A percentile compares a stretch with the other conserved stretches of the same genome.
Evolutionary conservation across 2,113 vertebrate genomes (phyloP).

Genomic region (Paralichthys olivaceus): DNA sequence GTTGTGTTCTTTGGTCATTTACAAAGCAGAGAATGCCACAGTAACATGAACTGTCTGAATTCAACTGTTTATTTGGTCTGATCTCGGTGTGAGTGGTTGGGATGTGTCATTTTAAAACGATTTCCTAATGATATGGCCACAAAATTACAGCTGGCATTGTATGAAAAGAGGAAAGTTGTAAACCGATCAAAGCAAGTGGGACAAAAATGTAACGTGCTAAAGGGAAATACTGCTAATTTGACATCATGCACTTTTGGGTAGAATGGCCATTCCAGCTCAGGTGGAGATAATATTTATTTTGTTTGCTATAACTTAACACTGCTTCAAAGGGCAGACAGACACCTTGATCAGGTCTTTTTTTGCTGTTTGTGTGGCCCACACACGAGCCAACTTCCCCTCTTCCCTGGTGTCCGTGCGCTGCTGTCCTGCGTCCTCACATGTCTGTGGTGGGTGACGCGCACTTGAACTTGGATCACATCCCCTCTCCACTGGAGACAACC

Average conservation of each 20-base stretch:
- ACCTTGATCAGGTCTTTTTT: background rate
- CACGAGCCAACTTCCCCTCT: background rate
- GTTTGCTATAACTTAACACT: background rate
- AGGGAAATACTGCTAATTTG: background rate
- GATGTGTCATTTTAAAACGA: background rate
- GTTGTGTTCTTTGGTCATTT: background rate
- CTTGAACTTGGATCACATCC: slow-evolving; percentile 97
- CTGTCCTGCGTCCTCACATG: slow-evolving; percentile 78
- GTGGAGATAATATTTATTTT: background rate
- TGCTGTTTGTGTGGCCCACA: background rate
- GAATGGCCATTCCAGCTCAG: background rate
- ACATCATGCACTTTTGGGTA: background rate
- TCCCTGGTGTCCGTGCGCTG: slow-evolving; percentile 84
- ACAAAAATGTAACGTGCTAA: no score
- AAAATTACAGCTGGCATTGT: background rate
- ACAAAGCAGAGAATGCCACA: background rate
- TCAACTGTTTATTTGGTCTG: background rate
- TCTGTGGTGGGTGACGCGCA: slow-evolving; percentile 80
- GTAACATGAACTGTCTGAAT: background rate
- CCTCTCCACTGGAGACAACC: slow-evolving; percentile 91
- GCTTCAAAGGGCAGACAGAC: slow-evolving; percentile 4
- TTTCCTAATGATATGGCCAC: background rate
- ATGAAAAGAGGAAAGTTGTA: background rate
- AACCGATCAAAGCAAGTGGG: background rate
- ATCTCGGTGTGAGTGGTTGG: background rate